These are phyloP conservation scores for Sebastes kiyomatsui DNA, from an alignment of 2,797 vertebrate genomes.

Conservation along the genomic window DNA sequence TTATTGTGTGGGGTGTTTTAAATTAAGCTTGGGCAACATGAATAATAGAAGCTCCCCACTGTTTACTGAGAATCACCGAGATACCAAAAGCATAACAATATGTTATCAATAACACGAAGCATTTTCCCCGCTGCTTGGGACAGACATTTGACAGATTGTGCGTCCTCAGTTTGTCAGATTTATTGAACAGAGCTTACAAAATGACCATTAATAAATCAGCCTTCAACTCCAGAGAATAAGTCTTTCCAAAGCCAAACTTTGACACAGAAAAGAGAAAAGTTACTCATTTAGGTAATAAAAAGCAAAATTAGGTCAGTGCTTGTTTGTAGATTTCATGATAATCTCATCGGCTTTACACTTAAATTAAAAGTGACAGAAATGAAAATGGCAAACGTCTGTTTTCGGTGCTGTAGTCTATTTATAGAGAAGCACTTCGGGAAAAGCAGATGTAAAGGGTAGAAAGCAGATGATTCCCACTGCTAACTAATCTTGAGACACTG, in stretches of 20 bases:
- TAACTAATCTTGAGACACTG: conserved; percentile 47
- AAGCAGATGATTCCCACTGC: conserved; percentile 39
- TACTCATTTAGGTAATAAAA: not conserved
- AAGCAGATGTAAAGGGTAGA: conserved; percentile 34
- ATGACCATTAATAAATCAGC: conserved; percentile 1
- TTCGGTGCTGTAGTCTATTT: conserved; percentile 31
- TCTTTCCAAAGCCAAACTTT: not conserved
- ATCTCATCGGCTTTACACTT: not conserved
- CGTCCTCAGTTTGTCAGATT: conserved; percentile 16
- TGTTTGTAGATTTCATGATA: conserved; percentile 3
- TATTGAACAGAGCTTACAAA: conserved; percentile 27
- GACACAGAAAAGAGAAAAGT: conserved; percentile 1
- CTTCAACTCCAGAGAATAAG: not conserved
- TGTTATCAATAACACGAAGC: conserved; percentile 65
- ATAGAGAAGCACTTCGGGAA: conserved; percentile 31
- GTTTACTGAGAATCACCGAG: conserved; percentile 61
- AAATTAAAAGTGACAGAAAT: conserved; percentile 7
- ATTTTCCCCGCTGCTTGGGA: conserved; percentile 11
- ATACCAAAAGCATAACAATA: conserved; percentile 59
- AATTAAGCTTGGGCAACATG: conserved; percentile 71
- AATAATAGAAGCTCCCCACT: conserved; percentile 60
- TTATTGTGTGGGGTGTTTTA: conserved; percentile 60
- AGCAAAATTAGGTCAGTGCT: not conserved
- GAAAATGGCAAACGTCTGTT: conserved; percentile 2
- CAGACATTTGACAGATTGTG: conserved; percentile 27